Percentiles rank a stretch among this genome's conserved stretches.
These are phyloP conservation scores for Hydropsyche tenuis DNA, from an alignment of 1,140 invertebrate genomes.

Conservation along the genomic window DNA sequence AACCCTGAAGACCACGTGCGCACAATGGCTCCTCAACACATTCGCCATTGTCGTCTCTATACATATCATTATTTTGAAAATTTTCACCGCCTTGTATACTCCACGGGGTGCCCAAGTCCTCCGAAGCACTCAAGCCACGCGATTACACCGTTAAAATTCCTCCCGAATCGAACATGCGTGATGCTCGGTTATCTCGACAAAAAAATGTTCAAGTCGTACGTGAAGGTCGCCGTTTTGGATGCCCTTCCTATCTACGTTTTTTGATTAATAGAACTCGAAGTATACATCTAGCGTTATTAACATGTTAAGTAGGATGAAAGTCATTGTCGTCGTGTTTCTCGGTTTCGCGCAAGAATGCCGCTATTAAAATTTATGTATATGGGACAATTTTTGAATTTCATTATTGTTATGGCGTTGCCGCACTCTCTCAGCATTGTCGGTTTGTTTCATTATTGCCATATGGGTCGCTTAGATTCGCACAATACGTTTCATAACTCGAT, in stretches of 20 bases:
- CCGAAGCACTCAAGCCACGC: not conserved
- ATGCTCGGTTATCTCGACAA: not conserved
- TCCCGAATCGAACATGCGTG: not conserved
- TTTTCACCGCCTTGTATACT: too few species aligned
- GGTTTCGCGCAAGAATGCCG: conserved; percentile 15
- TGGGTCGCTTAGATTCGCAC: not conserved
- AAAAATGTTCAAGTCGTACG: not conserved
- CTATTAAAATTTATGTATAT: conserved; percentile 3
- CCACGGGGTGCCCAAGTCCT: not conserved
- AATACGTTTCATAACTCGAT: too few species aligned
- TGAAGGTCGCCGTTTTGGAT: not conserved
- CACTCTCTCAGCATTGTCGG: not conserved
- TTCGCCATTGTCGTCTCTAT: not conserved
- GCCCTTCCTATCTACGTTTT: not conserved
- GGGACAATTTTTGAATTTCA: conserved; percentile 20
- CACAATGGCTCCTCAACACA: conserved; percentile 2
- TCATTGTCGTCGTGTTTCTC: conserved; percentile 8
- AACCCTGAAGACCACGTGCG: conserved; percentile 24
- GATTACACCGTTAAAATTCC: conserved; percentile 10
- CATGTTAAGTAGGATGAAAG: conserved; percentile 11
- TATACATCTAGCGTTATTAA: not conserved
- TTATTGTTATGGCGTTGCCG: not conserved
- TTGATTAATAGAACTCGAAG: not conserved
- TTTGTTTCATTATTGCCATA: not conserved
- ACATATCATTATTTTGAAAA: too few species aligned